phyloP scores from a whole-genome alignment of 2,113 vertebrate species.

The Rhabdornis inornatus region DNA sequence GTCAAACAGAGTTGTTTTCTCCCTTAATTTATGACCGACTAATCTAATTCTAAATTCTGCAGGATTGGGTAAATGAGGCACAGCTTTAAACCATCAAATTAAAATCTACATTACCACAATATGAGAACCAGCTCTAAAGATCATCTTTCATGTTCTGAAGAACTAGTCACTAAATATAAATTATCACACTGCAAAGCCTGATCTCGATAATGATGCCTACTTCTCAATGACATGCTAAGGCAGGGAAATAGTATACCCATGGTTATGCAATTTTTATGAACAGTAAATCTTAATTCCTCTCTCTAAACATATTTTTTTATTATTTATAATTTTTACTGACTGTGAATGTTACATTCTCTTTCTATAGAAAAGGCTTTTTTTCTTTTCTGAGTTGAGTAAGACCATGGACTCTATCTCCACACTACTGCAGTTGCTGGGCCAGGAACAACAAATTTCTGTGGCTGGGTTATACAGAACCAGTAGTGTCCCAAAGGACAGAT shows the following conservation, averaged over 20 bases:
- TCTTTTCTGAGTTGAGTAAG: background rate
- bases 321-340: background rate
- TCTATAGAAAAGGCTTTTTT: background rate
- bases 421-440: background rate
- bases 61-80: constrained; percentile 25
- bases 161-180: constrained; percentile 9
- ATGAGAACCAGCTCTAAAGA: background rate
- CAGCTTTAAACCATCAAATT: constrained; percentile 31
- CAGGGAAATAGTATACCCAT: background rate
- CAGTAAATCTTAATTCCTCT: background rate
- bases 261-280: background rate
- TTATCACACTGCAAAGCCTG: background rate
- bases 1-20: constrained; percentile 24
- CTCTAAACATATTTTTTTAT: background rate
- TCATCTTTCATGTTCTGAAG: background rate
- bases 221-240: background rate
- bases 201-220: background rate
- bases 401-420: background rate
- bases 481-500: background rate
- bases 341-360: background rate
- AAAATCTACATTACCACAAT: background rate
- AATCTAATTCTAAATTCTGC: background rate
- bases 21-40: constrained; percentile 3
- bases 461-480: background rate
- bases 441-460: background rate